phyloP scores from a whole-genome alignment of 2,797 vertebrate species.

The Decapterus maruadsi region DNA sequence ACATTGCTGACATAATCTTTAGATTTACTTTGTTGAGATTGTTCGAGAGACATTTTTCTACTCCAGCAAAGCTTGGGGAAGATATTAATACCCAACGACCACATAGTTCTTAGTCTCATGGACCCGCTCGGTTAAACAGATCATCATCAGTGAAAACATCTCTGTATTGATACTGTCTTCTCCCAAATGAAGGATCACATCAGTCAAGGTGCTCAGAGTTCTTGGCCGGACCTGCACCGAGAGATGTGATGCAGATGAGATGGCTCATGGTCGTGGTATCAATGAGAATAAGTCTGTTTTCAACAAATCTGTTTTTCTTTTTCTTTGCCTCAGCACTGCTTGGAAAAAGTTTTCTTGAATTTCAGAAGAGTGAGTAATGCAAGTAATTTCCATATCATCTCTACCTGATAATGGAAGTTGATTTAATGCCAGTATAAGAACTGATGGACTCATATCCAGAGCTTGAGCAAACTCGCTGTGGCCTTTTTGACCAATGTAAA shows the following conservation, averaged over 20 bases:
- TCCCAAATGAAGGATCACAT: neutral
- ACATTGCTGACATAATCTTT: slow-evolving; percentile 16
- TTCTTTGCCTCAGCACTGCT: neutral
- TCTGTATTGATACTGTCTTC: neutral
- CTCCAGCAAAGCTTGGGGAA: slow-evolving; percentile 20
- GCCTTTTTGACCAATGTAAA: too few relatives aligned
- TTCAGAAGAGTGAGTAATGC: too few relatives aligned
- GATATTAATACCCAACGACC: slow-evolving; percentile 16
- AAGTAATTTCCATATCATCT: too few relatives aligned
- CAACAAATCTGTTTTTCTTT: neutral
- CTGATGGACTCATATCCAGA: too few relatives aligned
- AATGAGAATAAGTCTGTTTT: neutral
- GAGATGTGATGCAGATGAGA: neutral
- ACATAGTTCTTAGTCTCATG: neutral
- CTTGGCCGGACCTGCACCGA: neutral
- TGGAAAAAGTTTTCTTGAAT: too few relatives aligned
- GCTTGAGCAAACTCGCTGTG: too few relatives aligned
- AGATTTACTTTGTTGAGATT: slow-evolving; percentile 10
- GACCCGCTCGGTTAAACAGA: neutral
- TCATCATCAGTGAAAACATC: neutral
- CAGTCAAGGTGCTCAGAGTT: neutral
- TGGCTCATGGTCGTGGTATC: neutral
- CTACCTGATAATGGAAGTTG: too few relatives aligned
- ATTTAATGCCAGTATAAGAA: too few relatives aligned
- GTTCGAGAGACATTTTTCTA: slow-evolving; percentile 6